Conservation (phyloP, 2,888 invertebrate genomes). For the Rotaria magnacalcarata region DNA sequence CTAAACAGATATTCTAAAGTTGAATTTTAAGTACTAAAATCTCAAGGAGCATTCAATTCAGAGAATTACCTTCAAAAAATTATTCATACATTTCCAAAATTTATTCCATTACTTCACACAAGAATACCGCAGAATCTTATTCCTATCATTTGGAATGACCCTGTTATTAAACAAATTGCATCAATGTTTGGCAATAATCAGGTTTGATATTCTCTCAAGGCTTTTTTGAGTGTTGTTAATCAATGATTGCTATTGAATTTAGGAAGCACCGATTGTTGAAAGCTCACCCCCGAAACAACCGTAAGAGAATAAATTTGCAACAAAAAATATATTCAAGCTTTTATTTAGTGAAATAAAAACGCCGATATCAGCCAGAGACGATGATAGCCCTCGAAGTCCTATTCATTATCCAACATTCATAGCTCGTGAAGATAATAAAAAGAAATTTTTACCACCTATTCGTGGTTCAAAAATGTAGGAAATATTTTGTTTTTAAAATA, state of each 20-base stretch:
- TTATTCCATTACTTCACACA: slow-evolving; percentile 4
- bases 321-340: background rate
- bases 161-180: background rate
- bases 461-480: background rate
- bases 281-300: background rate
- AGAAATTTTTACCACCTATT: slow-evolving; percentile 8
- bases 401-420: background rate
- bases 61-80: slow-evolving; percentile 4
- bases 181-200: background rate
- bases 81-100: background rate
- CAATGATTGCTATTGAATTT: background rate
- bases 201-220: background rate
- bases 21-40: background rate
- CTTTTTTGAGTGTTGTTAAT: background rate
- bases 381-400: background rate
- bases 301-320: background rate
- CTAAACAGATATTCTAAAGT: background rate
- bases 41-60: background rate
- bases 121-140: background rate
- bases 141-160: slow-evolving; percentile 4
- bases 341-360: background rate
- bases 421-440: background rate
- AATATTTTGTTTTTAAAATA: background rate
- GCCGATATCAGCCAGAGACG: background rate
- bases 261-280: background rate